A percentile compares a stretch with the other conserved stretches of the same genome.
Evolutionary conservation across 2,113 vertebrate species (phyloP).

Genomic region (Oxyruncus cristatus): DNA sequence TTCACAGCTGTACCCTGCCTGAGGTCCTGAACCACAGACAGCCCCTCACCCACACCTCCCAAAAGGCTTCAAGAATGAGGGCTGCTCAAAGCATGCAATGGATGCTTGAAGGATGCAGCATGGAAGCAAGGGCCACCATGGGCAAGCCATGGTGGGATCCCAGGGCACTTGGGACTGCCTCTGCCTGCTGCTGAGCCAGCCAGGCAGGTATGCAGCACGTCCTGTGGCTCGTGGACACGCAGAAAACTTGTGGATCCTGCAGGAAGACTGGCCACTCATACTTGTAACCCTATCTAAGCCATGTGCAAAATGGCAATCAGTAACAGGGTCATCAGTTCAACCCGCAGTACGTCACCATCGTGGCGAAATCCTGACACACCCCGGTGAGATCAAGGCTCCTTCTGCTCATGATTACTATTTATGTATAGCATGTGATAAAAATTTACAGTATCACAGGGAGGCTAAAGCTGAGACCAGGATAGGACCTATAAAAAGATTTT

Average conservation of each 20-base stretch:
- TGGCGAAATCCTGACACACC: not conserved
- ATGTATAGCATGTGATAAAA: conserved; percentile 13
- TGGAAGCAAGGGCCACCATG: accelerated
- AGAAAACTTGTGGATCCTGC: not conserved
- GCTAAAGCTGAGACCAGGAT: not conserved
- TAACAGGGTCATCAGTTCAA: not conserved
- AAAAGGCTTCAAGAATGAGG: not conserved
- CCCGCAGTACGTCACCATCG: not conserved
- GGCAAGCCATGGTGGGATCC: accelerated
- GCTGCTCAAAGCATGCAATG: not conserved
- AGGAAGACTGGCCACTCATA: not conserved
- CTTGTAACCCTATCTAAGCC: not conserved
- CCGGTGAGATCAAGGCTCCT: not conserved
- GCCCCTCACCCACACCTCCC: not conserved
- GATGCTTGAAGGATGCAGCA: not conserved
- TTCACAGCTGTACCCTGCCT: not conserved
- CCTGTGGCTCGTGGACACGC: not conserved
- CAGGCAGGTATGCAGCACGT: not conserved
- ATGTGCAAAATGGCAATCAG: not conserved
- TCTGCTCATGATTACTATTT: conserved; percentile 7
- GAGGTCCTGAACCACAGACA: not conserved
- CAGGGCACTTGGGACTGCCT: not conserved
- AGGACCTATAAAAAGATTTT: conserved; percentile 46
- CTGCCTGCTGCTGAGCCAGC: not conserved
- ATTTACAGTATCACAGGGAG: conserved; percentile 20